Evolutionary conservation across 1,140 invertebrate species (phyloP).

Genomic region (Radopholus similis): DNA sequence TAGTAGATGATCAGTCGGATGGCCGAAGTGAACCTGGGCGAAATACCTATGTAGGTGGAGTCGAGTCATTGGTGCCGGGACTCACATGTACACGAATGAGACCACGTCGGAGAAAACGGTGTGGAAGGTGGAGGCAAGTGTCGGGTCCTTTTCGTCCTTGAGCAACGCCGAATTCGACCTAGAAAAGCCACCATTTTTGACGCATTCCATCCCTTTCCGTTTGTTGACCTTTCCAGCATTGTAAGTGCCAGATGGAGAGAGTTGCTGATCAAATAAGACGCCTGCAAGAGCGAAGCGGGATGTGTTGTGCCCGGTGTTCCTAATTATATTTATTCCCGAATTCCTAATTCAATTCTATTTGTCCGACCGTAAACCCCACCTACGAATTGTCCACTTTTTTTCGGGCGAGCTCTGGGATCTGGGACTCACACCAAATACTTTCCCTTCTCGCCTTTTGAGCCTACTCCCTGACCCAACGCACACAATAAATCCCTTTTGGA

Average conservation of each 20-base stretch:
- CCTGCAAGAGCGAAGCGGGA: slow-evolving; percentile 51
- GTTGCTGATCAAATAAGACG: slow-evolving; percentile 49
- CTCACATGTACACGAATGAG: slow-evolving; percentile 18
- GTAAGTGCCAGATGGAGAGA: slow-evolving; percentile 47
- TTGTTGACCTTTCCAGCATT: slow-evolving; percentile 48
- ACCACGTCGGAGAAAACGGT: slow-evolving; percentile 52
- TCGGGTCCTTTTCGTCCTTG: slow-evolving; percentile 40
- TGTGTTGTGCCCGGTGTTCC: slow-evolving; percentile 46
- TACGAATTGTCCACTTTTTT: no score
- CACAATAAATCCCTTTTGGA: no score
- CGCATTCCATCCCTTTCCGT: neutral
- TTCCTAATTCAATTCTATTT: no score
- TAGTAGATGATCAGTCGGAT: slow-evolving; percentile 53
- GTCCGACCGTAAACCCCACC: no score
- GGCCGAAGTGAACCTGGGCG: slow-evolving; percentile 52
- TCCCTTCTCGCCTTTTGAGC: no score
- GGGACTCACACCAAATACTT: no score
- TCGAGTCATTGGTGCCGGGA: neutral
- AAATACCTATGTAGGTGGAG: neutral
- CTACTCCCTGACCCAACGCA: no score
- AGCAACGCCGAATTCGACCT: slow-evolving; percentile 44
- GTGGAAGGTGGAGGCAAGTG: slow-evolving; percentile 52
- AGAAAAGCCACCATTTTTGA: neutral
- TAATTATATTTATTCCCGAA: slow-evolving; percentile 41
- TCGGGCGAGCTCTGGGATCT: no score